Percentiles rank a stretch among this genome's conserved stretches.
phyloP scores from a whole-genome alignment of 2,113 vertebrate species.

The Tetrao urogallus region DNA sequence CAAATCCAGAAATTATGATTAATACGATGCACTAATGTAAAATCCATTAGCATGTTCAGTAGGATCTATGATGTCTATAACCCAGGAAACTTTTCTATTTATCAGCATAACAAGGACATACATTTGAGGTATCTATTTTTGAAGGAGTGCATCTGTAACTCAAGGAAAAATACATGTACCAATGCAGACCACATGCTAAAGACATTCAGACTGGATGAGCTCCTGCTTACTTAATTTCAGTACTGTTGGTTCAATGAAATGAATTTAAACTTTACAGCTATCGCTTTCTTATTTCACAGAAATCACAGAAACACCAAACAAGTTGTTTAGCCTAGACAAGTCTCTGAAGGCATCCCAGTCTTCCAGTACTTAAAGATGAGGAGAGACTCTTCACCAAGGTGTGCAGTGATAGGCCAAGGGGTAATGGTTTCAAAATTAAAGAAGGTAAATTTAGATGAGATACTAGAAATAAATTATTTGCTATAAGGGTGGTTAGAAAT shows the following conservation, averaged over 20 bases:
- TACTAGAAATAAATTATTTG: not conserved
- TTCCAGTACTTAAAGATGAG: not conserved
- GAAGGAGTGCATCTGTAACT: not conserved
- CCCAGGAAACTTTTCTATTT: not conserved
- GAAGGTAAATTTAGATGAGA: not conserved
- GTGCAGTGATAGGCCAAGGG: not conserved
- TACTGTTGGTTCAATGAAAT: not conserved
- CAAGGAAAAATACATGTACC: not conserved
- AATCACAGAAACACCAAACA: too few relatives aligned
- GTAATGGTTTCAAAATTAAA: not conserved
- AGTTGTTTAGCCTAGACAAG: not conserved
- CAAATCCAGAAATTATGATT: not conserved
- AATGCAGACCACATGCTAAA: not conserved
- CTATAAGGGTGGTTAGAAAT: not conserved
- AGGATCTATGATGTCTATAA: not conserved
- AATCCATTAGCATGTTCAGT: not conserved
- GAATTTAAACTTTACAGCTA: not conserved
- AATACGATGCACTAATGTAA: not conserved
- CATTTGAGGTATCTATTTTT: not conserved
- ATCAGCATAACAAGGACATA: not conserved
- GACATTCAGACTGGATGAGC: not conserved
- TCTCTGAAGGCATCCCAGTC: not conserved
- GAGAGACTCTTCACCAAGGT: not conserved
- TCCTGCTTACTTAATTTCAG: not conserved
- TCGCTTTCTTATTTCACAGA: not conserved